Conservation (phyloP, 2,888 invertebrate species). For the Iphiclides podalirius region DNA sequence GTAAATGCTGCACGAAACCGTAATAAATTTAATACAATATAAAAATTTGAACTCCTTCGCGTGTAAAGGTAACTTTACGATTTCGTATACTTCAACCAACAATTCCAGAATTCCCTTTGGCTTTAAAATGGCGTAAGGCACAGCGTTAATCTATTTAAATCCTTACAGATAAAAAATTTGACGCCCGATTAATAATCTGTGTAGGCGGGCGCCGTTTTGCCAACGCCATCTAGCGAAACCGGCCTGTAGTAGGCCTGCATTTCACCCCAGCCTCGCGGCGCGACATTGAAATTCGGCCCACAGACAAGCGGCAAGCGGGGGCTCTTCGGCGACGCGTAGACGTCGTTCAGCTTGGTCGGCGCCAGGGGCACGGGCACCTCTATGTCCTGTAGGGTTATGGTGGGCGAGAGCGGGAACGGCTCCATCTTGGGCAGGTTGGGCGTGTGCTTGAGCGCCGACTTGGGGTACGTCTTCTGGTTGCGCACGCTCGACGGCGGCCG, state of each 20-base stretch:
- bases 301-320: constrained; percentile 61
- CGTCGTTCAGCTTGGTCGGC: constrained; percentile 71
- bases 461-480: constrained; percentile 72
- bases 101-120: neutral
- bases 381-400: constrained; percentile 50
- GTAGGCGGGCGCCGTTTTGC: constrained; percentile 52
- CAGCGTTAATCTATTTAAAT: neutral
- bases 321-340: constrained; percentile 68
- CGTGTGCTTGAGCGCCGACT: constrained; percentile 65
- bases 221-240: constrained; percentile 83
- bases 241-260: constrained; percentile 85
- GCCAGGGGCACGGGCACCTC: constrained; percentile 66
- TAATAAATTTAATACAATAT: neutral
- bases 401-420: constrained; percentile 68
- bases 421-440: constrained; percentile 68
- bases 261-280: constrained; percentile 90
- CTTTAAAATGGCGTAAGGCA: neutral
- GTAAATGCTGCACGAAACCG: constrained; percentile 3
- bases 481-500: constrained; percentile 72
- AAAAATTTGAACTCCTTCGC: neutral
- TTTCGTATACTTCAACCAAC: neutral
- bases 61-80: neutral
- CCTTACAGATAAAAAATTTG: too few relatives aligned
- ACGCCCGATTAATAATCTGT: constrained; percentile 76
- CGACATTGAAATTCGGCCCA: constrained; percentile 88